These are phyloP conservation scores for Motacilla tschutschensis DNA, from an alignment of 2,113 vertebrate genomes.

Conservation along the genomic window DNA sequence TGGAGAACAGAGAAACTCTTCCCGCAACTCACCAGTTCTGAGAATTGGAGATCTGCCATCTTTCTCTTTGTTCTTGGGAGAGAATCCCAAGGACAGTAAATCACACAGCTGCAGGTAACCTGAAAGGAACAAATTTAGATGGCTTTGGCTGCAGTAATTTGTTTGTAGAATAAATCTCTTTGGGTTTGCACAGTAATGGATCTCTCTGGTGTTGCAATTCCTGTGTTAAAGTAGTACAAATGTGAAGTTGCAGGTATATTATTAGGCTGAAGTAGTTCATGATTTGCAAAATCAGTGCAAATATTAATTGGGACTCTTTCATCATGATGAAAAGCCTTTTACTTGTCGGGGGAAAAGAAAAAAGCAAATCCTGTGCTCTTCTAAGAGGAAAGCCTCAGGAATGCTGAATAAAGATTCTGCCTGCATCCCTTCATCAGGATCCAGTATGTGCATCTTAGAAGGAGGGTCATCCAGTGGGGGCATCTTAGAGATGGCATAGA, in stretches of 20 bases:
- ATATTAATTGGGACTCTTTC: neutral
- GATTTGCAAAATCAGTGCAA: slow-evolving; percentile 3
- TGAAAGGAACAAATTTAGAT: neutral
- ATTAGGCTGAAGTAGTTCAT: slow-evolving; percentile 18
- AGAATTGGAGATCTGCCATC: neutral
- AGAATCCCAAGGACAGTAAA: neutral
- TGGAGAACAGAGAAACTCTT: neutral
- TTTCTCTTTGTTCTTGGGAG: neutral
- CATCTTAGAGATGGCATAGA: neutral
- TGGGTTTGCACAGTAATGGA: neutral
- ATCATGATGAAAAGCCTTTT: neutral
- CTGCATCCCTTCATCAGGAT: accelerated
- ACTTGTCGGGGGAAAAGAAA: neutral
- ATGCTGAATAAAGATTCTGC: neutral
- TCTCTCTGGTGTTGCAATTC: neutral
- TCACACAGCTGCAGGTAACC: neutral
- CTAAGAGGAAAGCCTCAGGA: neutral
- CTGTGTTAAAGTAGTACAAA: neutral
- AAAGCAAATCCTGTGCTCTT: neutral
- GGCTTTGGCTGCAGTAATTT: neutral
- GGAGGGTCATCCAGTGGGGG: too few species aligned
- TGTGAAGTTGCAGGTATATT: neutral
- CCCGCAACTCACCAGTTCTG: neutral
- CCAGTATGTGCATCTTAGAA: neutral
- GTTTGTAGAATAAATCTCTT: neutral